Conservation (phyloP, 2,888 invertebrate genomes). For the Auanema sp. region DNA sequence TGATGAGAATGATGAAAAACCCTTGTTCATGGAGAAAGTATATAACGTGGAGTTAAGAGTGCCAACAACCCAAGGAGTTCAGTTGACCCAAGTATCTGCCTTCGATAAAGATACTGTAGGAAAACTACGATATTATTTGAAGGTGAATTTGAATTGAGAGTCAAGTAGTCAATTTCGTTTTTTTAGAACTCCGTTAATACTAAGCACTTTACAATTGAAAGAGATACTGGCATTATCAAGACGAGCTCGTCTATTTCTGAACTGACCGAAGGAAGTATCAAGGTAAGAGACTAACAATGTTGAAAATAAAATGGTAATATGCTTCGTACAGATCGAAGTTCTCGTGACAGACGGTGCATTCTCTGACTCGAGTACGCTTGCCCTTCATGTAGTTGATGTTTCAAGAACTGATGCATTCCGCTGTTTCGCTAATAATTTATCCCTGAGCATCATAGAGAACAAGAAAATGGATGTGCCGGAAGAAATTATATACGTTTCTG, state of each 20-base stretch:
- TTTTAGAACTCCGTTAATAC: neutral
- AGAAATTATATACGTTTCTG: neutral
- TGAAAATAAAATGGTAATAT: no score
- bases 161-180: neutral
- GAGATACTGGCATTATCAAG: neutral
- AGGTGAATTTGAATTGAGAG: constrained; percentile 14
- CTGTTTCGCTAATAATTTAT: constrained; percentile 28
- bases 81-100: constrained; percentile 64
- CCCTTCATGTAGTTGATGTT: constrained; percentile 12
- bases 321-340: constrained; percentile 38
- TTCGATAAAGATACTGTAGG: constrained; percentile 64
- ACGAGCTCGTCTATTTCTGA: neutral
- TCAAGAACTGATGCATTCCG: constrained; percentile 26
- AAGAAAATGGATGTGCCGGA: neutral
- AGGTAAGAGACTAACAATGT: neutral
- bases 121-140: constrained; percentile 33
- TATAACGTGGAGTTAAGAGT: constrained; percentile 69
- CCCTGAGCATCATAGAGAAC: neutral
- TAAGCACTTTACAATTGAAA: neutral
- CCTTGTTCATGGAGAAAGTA: constrained; percentile 57
- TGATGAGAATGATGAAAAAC: constrained; percentile 67
- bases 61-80: constrained; percentile 77
- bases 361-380: constrained; percentile 26
- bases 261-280: no score
- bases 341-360: constrained; percentile 48